Evolutionary conservation across 2,888 invertebrate genomes (phyloP), one percentile per base, ranked within the genome.

Genomic region (Hecatera dysodea): DNA sequence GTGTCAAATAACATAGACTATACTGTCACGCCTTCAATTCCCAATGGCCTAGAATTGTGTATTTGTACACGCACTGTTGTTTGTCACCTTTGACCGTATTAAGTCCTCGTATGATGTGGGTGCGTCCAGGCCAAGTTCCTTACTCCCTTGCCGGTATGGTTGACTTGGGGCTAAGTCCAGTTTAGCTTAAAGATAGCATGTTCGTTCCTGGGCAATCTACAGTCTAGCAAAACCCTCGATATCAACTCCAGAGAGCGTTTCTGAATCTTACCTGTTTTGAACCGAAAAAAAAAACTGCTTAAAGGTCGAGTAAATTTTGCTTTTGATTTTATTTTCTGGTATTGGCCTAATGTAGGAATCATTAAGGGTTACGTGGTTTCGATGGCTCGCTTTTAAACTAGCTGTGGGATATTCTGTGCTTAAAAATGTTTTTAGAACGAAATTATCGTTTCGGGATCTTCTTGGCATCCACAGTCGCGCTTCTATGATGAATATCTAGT

Each of bases 61-160:
- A 19, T 67, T 78, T 72, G 56, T 67, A 46, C 82, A 82, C 79
- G 82, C 82, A 67, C 60, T 33, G 11, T 46, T 39, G 4, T 72
- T 56, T 39, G 61, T 60, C 44, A 52, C 27, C 19, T 48, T 53
- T 78, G 42, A 59, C 55, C 44, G 72, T 65, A 19, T 24, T 27
- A 22, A 56, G 50, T 61, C 44, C 22, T 60, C 22, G 39, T 55
- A n/a, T 46, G 8, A 44, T 36, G 4, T 56, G 68, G 46, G 61
- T 36, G 62, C 36, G 76, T 17, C 42, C 11, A 46, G 8, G 44
- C 4, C 15, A 15, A 53, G 44, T 55, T 17, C 9, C 15, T n/a
- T 22, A 15, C 27, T 27, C 68, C 55, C 55, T 8, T 50, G 22
- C n/a, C 3, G 66, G 22, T 42, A 5, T 33, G 17, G 7, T 0